Evolutionary conservation across 2,797 vertebrate genomes (phyloP).

Genomic region (Astyanax mexicanus): DNA sequence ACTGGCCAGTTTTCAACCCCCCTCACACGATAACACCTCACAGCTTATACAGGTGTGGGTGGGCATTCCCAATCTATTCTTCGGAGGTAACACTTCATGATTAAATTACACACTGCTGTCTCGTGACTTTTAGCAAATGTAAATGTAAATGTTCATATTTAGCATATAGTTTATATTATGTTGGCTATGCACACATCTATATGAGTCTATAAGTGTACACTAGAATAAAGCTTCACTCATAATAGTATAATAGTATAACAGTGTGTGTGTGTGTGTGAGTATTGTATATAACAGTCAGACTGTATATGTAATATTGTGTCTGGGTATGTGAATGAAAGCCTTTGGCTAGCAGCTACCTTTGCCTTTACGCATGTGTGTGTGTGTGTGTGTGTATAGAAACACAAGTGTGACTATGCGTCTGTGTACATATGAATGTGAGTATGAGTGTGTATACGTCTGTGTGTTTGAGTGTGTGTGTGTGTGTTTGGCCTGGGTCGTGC

Average conservation of each 20-base stretch:
- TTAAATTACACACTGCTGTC: too few relatives aligned
- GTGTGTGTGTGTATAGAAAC: slow-evolving; percentile 43
- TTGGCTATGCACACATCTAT: neutral
- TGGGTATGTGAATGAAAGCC: slow-evolving; percentile 38
- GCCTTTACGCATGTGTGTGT: slow-evolving; percentile 46
- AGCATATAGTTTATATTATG: too few relatives aligned
- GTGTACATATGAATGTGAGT: slow-evolving; percentile 51
- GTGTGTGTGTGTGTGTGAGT: slow-evolving; percentile 16
- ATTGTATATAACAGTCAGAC: slow-evolving; percentile 9
- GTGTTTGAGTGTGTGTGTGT: slow-evolving; percentile 46
- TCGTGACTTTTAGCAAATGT: too few relatives aligned
- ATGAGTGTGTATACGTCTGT: slow-evolving; percentile 50
- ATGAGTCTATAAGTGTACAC: too few relatives aligned
- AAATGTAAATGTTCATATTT: too few relatives aligned
- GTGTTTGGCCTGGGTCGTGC: slow-evolving; percentile 67
- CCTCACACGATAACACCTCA: too few relatives aligned
- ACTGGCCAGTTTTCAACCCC: too few relatives aligned
- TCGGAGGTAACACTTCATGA: too few relatives aligned
- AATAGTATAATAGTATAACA: neutral
- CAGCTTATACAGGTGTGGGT: too few relatives aligned
- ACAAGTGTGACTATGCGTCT: slow-evolving; percentile 33
- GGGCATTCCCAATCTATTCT: too few relatives aligned
- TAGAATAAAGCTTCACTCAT: too few relatives aligned
- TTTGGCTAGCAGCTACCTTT: slow-evolving; percentile 54
- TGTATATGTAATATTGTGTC: slow-evolving; percentile 29